Evolutionary conservation across 2,797 vertebrate species (phyloP), one percentile per base, ranked within the genome.

Genomic region (Xyrichtys novacula): DNA sequence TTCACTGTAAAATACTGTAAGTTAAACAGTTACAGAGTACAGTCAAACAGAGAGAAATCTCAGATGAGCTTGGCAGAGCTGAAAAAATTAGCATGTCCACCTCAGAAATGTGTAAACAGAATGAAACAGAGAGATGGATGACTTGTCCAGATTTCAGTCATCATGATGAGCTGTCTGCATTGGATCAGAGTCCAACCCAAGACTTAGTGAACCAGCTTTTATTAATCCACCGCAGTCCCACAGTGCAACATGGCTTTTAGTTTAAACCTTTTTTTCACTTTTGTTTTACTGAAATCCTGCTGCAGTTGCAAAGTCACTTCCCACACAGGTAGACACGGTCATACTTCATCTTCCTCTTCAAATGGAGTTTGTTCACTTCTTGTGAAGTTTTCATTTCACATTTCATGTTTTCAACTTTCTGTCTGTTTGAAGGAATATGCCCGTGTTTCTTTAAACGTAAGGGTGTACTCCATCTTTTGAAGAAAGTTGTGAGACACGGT

Each of bases 21-120:
- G 74, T 77, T 78, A 68, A 78, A 88, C 58, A 76, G 69, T 71
- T 15, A 66, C 66, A 53, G 49, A 25, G 56, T 39, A 43, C 38
- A 44, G 46, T 38, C 0, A 29, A 22, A 36, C 20, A 69, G 60
- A 32, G 53, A 10, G 25, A 71, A 58, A 19, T 22, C 62, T 34
- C 14, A 1, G 63, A 71, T 44, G 60, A 65, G 19, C 68, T 57
- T 64, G 3, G 1, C n/a, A 25, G 16, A 70, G 12, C 64, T 63
- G 42, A 59, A 47, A 14, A 1, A 19, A 42, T 70, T 63, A 22
- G 48, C 42, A 12, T 58, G 65, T 66, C 43, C 3, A 17, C 69
- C 58, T 76, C 55, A 50, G n/a, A 55, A 58, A 17, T 0, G 17
- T 77, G 78, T 80, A 65, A 76, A 78, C 74, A 63, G 31, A 10